A percentile compares a stretch with the other conserved stretches of the same genome.
phyloP scores from a whole-genome alignment of 1,140 invertebrate genomes.

The Hormaphis cornu region DNA sequence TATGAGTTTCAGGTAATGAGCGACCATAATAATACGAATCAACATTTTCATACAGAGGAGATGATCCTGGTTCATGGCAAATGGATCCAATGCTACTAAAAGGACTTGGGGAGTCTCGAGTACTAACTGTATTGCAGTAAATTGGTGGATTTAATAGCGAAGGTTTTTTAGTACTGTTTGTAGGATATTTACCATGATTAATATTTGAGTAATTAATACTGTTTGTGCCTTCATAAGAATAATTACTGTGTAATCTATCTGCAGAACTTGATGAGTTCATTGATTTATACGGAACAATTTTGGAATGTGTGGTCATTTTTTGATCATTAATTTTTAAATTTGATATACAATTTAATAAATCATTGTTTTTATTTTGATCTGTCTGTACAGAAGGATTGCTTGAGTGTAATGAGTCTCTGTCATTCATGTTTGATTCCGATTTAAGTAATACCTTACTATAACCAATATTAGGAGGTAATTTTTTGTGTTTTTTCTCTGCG shows the following conservation, averaged over 20 bases:
- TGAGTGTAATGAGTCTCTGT: background rate
- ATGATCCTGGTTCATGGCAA: background rate
- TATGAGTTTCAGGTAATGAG: constrained; percentile 45
- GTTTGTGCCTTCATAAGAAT: background rate
- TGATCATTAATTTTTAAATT: constrained; percentile 23
- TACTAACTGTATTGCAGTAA: background rate
- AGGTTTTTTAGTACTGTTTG: background rate
- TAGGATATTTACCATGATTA: constrained; percentile 9
- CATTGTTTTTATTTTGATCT: constrained; percentile 16
- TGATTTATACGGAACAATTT: constrained; percentile 6
- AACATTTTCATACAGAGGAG: constrained; percentile 68
- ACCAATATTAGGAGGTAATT: background rate
- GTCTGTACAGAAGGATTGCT: background rate
- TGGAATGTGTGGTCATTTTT: constrained; percentile 20
- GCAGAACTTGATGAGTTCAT: background rate
- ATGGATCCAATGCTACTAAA: background rate
- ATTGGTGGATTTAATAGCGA: constrained; percentile 7
- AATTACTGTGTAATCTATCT: constrained; percentile 11
- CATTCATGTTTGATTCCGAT: constrained; percentile 3
- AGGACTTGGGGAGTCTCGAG: constrained; percentile 11
- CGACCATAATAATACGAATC: constrained; percentile 55
- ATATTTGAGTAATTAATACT: background rate
- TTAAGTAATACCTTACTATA: constrained; percentile 18
- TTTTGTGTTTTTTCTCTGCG: constrained; percentile 13
- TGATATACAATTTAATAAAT: constrained; percentile 12